Base-by-base conservation (phyloP, 1,140 invertebrate species). In the Pseudomyrmex pallidus region DNA sequence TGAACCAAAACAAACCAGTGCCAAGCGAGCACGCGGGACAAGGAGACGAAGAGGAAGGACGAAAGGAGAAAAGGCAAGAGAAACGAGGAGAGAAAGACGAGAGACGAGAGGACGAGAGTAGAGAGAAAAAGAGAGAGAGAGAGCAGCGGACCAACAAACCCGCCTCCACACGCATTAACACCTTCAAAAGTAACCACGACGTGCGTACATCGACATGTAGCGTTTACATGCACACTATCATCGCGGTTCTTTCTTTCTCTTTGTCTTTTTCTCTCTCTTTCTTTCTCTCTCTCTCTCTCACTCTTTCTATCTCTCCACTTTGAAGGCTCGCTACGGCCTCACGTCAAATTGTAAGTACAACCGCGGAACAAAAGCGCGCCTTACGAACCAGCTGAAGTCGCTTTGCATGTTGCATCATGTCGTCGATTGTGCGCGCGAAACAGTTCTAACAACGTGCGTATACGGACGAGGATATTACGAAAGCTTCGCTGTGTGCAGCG, bases 1-100 rank as follows among this genome's bases (percentile, higher is more conserved):
- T 87, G 85, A 90, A 90, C 89, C 87, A 90, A 90, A 90, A 87
- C 89, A 90, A 90, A 90, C 87, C 85, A 85, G 74, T 87, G 89
- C 64, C 13, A 62, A 35, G 83, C 84, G 64, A 63, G 46, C 2
- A 52, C 72, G 87, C 70, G 73, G n/a, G 64, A 87, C 59, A 77
- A 82, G 72, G 86, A 80, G 70, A 74, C 35, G 70, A 72, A 59
- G 82, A 64, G 66, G 85, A 82, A 84, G 66, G 77, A 83, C 13
- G 50, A 59, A 12, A 15, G 15, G 54, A 17, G 25, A 67, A 68
- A 20, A 35, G 10, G 35, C 35, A 35, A 35, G 35, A 7, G 35
- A 35, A 15, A 59, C 2, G 57, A 48, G 25, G 44, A 68, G 35
- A 66, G 35, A 50, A 4, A 20, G 52, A 12, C 12, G 13, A 12